Evolutionary conservation across 2,113 vertebrate genomes (phyloP).

Genomic region (Candoia aspera): DNA sequence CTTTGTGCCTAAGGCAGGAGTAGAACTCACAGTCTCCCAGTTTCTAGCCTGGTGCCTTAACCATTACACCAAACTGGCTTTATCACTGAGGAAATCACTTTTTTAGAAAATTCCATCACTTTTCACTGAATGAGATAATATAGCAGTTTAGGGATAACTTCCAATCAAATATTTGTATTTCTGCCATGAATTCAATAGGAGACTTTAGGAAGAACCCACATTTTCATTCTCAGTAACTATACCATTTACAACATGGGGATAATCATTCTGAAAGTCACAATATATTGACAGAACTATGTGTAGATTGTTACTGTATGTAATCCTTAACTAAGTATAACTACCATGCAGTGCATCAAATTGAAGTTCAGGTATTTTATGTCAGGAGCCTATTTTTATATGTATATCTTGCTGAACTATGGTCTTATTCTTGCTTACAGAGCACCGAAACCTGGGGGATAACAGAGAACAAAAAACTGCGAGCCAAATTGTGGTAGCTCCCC

Average conservation of each 20-base stretch:
- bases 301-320: neutral
- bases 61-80: neutral
- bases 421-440: conserved; percentile 72
- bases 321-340: neutral
- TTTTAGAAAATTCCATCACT: neutral
- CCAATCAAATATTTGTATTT: neutral
- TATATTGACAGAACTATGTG: neutral
- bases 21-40: neutral
- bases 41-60: neutral
- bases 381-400: neutral
- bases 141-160: neutral
- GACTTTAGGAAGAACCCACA: neutral
- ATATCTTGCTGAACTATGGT: neutral
- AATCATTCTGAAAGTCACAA: neutral
- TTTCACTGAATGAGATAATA: neutral
- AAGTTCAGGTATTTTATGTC: conserved; percentile 5
- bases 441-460: conserved; percentile 78
- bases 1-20: neutral
- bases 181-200: neutral
- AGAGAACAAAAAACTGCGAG: conserved; percentile 79
- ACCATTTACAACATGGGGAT: neutral
- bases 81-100: neutral
- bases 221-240: neutral
- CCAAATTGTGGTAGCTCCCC: conserved; percentile 78
- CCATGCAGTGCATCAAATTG: neutral